Evolutionary conservation across 2,888 invertebrate genomes (phyloP), one percentile per base, ranked within the genome.

Genomic region (Lasioglossum lativentre): DNA sequence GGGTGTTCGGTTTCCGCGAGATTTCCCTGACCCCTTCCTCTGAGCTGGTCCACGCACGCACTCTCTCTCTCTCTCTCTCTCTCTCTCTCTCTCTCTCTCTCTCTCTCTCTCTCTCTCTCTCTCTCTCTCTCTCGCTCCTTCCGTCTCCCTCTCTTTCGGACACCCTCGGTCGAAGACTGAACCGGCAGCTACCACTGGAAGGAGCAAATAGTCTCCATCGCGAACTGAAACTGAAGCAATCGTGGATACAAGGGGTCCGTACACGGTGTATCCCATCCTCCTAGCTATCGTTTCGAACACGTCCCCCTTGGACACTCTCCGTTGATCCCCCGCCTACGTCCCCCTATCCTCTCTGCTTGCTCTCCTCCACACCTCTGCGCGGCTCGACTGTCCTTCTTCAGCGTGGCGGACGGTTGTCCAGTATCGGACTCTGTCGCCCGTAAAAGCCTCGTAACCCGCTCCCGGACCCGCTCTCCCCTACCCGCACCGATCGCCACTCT

Each of bases 231-330:
- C 93, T 94, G 92, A 94, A 93, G 93, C 93, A 93, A 92, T 89
- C 93, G 93, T 92, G 83, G 89, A 88, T 82, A 85, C 93, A 92
- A 92, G 92, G 94, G 94, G 93, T 92, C 93, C 92, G 91, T 78
- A 73, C 87, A 90, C 91, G 92, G 92, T 56, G 56, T 93, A 93
- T 94, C 93, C 93, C 93, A 92, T 94, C 92, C 94, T 94, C 93
- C 94, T 94, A 94, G 94, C 94, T 93, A 95, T 94, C 94, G 94
- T 94, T 95, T 94, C 93, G 93, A 93, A 68, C 66, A 92, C 80
- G 93, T 92, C 93, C 94, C 93, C 94, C 92, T 91, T 90, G 89
- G 87, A 87, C 88, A 79, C 76, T 72, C 76, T 68, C 83, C 80
- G 74, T 79, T 85, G 82, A 90, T 84, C 89, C 78, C 68, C 38